These are phyloP conservation scores for Eunapius fragilis DNA, from an alignment of 37 sponge, comb jelly and placozoan species.

Conservation along the genomic window DNA sequence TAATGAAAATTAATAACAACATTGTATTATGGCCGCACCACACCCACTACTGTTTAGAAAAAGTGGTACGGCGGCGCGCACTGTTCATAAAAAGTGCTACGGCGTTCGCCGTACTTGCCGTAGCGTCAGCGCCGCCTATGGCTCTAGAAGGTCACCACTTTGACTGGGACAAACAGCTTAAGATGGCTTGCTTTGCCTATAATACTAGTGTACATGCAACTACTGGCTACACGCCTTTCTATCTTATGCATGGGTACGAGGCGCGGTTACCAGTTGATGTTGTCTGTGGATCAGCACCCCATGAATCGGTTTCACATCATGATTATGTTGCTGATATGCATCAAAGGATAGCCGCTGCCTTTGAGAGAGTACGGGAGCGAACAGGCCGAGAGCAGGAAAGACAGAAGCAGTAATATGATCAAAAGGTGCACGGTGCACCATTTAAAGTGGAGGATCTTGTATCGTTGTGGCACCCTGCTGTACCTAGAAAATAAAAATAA, in stretches of 20 bases:
- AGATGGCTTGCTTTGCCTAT: constrained; percentile 14
- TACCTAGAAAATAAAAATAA: neutral
- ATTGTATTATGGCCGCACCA: too few relatives aligned
- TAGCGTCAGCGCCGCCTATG: too few relatives aligned
- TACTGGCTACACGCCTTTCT: constrained; percentile 28
- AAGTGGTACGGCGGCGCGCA: too few relatives aligned
- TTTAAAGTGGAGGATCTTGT: constrained; percentile 10
- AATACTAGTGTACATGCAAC: constrained; percentile 18
- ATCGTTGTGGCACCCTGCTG: neutral
- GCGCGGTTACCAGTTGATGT: constrained; percentile 33
- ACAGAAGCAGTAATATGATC: constrained; percentile 15
- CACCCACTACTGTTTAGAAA: too few relatives aligned
- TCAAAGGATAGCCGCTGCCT: neutral
- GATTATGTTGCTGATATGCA: constrained; percentile 7
- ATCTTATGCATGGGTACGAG: constrained; percentile 16
- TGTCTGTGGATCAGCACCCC: constrained; percentile 15
- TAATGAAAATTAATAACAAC: too few relatives aligned
- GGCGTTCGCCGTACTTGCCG: too few relatives aligned
- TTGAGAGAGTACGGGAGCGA: neutral
- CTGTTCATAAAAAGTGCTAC: too few relatives aligned
- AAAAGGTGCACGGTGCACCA: constrained; percentile 11
- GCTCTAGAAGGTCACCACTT: neutral
- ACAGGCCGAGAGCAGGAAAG: neutral
- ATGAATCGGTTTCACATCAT: neutral
- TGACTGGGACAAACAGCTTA: constrained; percentile 16